Evolutionary conservation across 2,888 invertebrate genomes (phyloP).

Genomic region (Beris chalybata): DNA sequence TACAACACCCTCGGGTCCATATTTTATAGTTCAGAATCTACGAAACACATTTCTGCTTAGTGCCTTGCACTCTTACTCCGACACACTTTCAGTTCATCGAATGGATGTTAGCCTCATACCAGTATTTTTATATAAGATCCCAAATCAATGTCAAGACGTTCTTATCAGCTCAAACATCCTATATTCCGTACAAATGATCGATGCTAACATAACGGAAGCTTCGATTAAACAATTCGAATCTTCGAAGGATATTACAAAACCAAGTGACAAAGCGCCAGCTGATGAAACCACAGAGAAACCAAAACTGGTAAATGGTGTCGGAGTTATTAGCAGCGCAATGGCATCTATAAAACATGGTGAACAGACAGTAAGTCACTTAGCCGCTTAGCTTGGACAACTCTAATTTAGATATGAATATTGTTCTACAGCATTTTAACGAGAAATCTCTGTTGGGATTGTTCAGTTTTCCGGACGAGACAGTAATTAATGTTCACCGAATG

Average conservation of each 20-base stretch:
- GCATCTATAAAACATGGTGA: slow-evolving; percentile 52
- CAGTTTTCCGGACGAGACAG: slow-evolving; percentile 53
- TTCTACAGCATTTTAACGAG: slow-evolving; percentile 49
- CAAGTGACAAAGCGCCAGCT: slow-evolving; percentile 25
- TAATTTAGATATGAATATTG: too few relatives aligned
- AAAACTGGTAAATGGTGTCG: slow-evolving; percentile 46
- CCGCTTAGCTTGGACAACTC: too few relatives aligned
- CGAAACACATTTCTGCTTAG: slow-evolving; percentile 54
- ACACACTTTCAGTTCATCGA: slow-evolving; percentile 62
- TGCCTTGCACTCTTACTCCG: slow-evolving; percentile 52
- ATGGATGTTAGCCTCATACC: slow-evolving; percentile 68
- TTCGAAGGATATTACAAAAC: slow-evolving; percentile 4
- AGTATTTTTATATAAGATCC: slow-evolving; percentile 69
- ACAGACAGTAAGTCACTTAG: slow-evolving; percentile 47
- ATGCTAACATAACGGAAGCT: slow-evolving; percentile 41
- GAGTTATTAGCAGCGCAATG: slow-evolving; percentile 56
- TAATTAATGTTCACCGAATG: slow-evolving; percentile 54
- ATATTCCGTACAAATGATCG: slow-evolving; percentile 61
- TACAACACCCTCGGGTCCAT: slow-evolving; percentile 52
- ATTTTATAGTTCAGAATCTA: slow-evolving; percentile 54
- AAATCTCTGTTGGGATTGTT: slow-evolving; percentile 51
- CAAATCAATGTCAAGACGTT: slow-evolving; percentile 63
- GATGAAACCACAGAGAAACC: slow-evolving; percentile 43
- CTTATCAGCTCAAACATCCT: slow-evolving; percentile 70
- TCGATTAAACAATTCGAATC: slow-evolving; percentile 2